phyloP scores from a whole-genome alignment of 2,797 vertebrate genomes.

The Clarias platycephalus region DNA sequence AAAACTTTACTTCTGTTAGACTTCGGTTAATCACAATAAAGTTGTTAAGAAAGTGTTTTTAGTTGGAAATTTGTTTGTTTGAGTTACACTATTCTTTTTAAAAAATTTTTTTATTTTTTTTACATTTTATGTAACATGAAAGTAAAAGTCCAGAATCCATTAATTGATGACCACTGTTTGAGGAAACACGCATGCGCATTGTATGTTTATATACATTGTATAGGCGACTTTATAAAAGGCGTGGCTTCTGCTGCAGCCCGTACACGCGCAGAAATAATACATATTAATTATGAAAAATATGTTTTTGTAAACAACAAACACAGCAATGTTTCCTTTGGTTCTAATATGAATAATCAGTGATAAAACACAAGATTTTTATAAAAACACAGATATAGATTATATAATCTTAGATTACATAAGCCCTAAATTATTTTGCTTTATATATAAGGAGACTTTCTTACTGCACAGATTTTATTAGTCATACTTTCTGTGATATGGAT shows the following conservation, averaged over 20 bases:
- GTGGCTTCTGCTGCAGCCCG: background rate
- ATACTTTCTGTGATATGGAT: background rate
- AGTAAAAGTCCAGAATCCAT: background rate
- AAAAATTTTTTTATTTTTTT: too few species aligned
- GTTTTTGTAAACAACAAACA: background rate
- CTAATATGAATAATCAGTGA: background rate
- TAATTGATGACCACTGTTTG: background rate
- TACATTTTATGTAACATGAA: background rate
- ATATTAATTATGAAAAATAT: background rate
- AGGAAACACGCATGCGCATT: constrained; percentile 5
- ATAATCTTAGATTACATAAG: background rate
- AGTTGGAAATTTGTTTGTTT: background rate
- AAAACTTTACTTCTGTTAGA: background rate
- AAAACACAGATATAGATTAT: background rate
- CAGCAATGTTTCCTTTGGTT: background rate
- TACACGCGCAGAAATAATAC: background rate
- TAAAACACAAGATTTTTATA: background rate
- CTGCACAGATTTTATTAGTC: too few species aligned
- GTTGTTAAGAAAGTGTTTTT: background rate
- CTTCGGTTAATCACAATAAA: background rate
- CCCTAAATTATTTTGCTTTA: background rate
- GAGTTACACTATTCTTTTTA: background rate
- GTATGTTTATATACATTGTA: background rate
- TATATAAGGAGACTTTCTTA: too few species aligned
- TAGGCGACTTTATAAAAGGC: background rate